phyloP scores from a whole-genome alignment of 2,113 vertebrate genomes.

The Stomatorhinus ivindoensis region DNA sequence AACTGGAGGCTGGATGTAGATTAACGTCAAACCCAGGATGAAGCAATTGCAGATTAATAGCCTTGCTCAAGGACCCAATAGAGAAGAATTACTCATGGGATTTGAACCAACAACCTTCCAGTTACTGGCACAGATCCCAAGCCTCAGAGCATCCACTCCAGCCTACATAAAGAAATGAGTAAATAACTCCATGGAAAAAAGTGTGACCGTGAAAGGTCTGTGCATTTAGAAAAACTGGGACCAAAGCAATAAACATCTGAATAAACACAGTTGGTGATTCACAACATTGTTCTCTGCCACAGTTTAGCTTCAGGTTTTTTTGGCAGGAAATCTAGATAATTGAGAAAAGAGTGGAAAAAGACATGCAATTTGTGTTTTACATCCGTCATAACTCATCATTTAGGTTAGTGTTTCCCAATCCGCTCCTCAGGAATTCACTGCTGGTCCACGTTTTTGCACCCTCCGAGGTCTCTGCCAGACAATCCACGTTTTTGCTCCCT shows the following conservation, averaged over 20 bases:
- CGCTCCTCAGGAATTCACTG: background rate
- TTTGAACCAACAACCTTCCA: no score
- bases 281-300: background rate
- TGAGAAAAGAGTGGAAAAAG: background rate
- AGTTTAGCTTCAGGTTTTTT: background rate
- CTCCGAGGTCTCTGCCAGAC: no score
- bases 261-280: background rate
- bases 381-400: background rate
- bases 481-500: background rate
- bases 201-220: background rate
- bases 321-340: background rate
- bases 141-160: no score
- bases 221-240: background rate
- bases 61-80: no score
- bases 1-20: no score
- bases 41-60: no score
- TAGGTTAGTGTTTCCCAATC: background rate
- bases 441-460: background rate
- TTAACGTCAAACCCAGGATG: no score
- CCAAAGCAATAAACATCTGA: background rate
- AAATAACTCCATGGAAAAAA: background rate
- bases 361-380: background rate
- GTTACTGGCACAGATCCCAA: no score
- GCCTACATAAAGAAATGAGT: background rate
- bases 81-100: no score